Percentiles rank a stretch among this genome's conserved stretches.
Evolutionary conservation across 2,797 vertebrate genomes (phyloP).

Genomic region (Catamblyrhynchus diadema): DNA sequence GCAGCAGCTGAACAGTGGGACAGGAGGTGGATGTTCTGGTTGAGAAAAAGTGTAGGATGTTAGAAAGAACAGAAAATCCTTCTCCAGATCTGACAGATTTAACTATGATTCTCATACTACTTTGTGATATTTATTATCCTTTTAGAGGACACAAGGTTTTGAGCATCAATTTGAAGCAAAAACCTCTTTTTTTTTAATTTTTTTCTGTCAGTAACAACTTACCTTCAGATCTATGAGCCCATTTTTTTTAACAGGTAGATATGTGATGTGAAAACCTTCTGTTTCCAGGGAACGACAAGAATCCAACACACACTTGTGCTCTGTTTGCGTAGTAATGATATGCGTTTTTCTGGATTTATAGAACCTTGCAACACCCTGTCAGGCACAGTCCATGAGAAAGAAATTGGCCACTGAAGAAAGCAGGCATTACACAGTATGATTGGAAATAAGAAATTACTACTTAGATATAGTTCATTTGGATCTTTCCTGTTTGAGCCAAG

Average conservation of each 20-base stretch:
- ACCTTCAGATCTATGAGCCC: conserved; percentile 92
- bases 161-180: not conserved
- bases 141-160: not conserved
- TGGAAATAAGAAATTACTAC: not conserved
- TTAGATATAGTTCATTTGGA: not conserved
- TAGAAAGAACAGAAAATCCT: not conserved
- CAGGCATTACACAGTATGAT: not conserved
- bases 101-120: not conserved
- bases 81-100: not conserved
- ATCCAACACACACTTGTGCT: conserved; percentile 98
- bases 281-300: conserved; percentile 92
- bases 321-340: conserved; percentile 92
- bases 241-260: conserved; percentile 88
- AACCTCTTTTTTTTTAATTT: not conserved
- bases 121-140: not conserved
- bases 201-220: not conserved
- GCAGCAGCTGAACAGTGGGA: rapidly evolving
- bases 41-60: not conserved
- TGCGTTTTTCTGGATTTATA: conserved; percentile 91
- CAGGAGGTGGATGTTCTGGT: not conserved
- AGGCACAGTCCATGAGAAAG: not conserved
- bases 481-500: not conserved
- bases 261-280: conserved; percentile 91
- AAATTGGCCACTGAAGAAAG: not conserved
- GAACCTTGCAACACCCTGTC: conserved; percentile 92